Conservation (phyloP, 2,888 invertebrate species). For the Tetropium fuscum region DNA sequence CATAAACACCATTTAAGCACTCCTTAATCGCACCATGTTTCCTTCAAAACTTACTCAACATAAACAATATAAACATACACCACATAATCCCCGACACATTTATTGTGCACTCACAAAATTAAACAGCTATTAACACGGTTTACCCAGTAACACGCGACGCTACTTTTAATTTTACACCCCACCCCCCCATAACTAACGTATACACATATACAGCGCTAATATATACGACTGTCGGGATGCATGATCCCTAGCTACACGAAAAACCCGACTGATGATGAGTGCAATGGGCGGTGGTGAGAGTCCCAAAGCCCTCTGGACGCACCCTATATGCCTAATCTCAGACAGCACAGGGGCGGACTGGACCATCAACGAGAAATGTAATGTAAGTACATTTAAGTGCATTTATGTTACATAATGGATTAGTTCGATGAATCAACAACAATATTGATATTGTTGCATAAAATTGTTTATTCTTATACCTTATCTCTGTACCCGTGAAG, state of each 20-base stretch:
- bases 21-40: neutral
- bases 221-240: too few species aligned
- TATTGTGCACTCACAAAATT: neutral
- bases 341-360: conserved; percentile 19
- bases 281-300: conserved; percentile 7
- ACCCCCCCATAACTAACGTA: neutral
- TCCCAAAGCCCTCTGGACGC: conserved; percentile 4
- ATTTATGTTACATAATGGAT: too few species aligned
- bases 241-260: conserved; percentile 8
- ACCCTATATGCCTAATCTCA: conserved; percentile 20
- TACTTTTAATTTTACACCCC: neutral
- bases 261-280: conserved; percentile 27
- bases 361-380: too few species aligned
- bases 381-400: too few species aligned
- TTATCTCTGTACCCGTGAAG: too few species aligned
- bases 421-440: too few species aligned
- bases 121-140: conserved; percentile 4
- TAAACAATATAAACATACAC: conserved; percentile 10
- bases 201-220: neutral
- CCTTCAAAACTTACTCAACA: neutral
- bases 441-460: too few species aligned
- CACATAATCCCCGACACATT: conserved; percentile 3
- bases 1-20: neutral
- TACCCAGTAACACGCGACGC: conserved; percentile 5
- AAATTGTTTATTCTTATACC: too few species aligned